Evolutionary conservation across 2,888 invertebrate species (phyloP).

Genomic region (Acrocyrtus sp.): DNA sequence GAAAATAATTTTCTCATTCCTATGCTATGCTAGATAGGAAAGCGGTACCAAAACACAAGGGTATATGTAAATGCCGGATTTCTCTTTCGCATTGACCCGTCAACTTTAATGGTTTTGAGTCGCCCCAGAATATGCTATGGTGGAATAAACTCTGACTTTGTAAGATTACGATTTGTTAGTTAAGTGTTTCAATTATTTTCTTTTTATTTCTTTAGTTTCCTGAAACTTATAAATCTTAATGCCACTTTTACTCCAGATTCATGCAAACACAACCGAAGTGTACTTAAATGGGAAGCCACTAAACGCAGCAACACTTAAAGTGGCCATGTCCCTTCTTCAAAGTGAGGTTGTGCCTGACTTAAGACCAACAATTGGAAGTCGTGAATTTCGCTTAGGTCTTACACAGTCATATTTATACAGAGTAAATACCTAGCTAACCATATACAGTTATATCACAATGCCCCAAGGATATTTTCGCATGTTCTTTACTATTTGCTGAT

Average conservation of each 20-base stretch:
- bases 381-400: conserved; percentile 19
- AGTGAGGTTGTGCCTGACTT: conserved; percentile 65
- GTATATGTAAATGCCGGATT: conserved; percentile 26
- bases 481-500: no score
- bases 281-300: conserved; percentile 68
- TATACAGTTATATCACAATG: no score
- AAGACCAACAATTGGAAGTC: conserved; percentile 63
- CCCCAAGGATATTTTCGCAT: no score
- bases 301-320: conserved; percentile 67
- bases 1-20: no score
- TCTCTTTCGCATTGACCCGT: conserved; percentile 1
- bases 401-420: conserved; percentile 15
- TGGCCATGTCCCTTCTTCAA: conserved; percentile 67
- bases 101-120: not conserved
- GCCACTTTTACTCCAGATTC: conserved; percentile 64
- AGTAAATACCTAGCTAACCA: no score
- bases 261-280: conserved; percentile 72
- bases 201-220: not conserved
- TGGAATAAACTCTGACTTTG: conserved; percentile 65
- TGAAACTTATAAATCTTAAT: not conserved
- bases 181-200: not conserved
- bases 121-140: conserved; percentile 64
- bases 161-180: conserved; percentile 18
- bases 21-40: conserved; percentile 3
- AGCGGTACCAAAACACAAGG: conserved; percentile 21